A percentile compares a stretch with the other conserved stretches of the same genome.
Evolutionary conservation across 2,113 vertebrate species (phyloP).

Genomic region (Centropus unirufus): DNA sequence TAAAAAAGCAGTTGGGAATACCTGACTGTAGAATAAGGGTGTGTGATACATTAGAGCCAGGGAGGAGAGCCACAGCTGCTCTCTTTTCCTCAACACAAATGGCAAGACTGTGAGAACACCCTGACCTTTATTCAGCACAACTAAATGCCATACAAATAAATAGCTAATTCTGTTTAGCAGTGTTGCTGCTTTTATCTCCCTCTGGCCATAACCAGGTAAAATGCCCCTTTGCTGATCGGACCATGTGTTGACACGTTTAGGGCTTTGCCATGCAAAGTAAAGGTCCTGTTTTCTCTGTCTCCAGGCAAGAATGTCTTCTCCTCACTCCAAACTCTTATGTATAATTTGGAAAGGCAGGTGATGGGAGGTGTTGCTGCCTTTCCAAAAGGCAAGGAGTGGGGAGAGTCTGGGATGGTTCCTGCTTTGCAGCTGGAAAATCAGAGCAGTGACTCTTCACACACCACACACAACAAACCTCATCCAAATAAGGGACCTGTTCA

Average conservation of each 20-base stretch:
- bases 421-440: neutral
- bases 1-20: neutral
- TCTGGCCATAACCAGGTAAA: neutral
- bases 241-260: neutral
- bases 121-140: neutral
- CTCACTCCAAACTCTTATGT: neutral
- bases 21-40: neutral
- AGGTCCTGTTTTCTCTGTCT: neutral
- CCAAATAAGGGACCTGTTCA: neutral
- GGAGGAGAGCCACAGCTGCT: neutral
- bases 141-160: conserved; percentile 44
- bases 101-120: conserved; percentile 6
- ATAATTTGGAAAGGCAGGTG: neutral
- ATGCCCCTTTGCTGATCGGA: neutral
- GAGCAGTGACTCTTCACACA: neutral
- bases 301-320: neutral
- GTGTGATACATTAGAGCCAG: neutral
- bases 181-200: neutral
- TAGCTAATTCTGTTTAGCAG: neutral
- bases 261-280: neutral
- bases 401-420: neutral
- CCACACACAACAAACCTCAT: neutral
- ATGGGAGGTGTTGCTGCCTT: neutral
- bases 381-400: neutral
- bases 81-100: neutral